phyloP scores from a whole-genome alignment of 2,888 invertebrate genomes.

The Melieria omissa region DNA sequence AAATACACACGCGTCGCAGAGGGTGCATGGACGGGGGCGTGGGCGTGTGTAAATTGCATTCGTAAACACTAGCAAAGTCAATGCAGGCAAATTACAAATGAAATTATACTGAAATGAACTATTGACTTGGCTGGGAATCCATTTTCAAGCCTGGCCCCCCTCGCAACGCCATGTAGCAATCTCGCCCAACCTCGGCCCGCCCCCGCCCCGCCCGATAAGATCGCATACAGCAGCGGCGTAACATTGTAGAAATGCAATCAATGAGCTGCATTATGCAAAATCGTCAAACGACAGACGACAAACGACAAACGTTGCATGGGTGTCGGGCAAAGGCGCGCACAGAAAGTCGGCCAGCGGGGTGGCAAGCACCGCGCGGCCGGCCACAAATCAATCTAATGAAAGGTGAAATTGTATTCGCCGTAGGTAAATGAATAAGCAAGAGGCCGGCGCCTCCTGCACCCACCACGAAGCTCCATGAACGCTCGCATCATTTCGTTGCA shows the following conservation, averaged over 20 bases:
- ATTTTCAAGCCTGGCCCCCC: neutral
- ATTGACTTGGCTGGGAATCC: constrained; percentile 5
- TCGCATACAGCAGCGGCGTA: neutral
- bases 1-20: neutral
- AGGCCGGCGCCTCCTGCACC: neutral
- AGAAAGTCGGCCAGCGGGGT: too few species aligned
- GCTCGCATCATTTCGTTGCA: too few species aligned
- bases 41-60: constrained; percentile 19
- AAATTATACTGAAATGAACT: constrained; percentile 41
- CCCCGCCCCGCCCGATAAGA: neutral
- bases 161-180: neutral
- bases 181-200: too few species aligned
- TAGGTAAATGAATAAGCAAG: neutral
- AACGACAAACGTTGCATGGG: too few species aligned
- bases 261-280: constrained; percentile 32
- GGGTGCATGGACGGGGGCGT: constrained; percentile 32
- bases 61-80: constrained; percentile 41
- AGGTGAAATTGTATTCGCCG: constrained; percentile 46
- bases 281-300: neutral
- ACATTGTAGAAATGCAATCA: constrained; percentile 7
- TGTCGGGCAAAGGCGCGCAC: too few species aligned
- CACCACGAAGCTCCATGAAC: neutral
- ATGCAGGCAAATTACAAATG: constrained; percentile 46
- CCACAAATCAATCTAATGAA: constrained; percentile 39
- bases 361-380: too few species aligned